Evolutionary conservation across 1,140 invertebrate genomes (phyloP).

Genomic region (Drosophila persimilis): DNA sequence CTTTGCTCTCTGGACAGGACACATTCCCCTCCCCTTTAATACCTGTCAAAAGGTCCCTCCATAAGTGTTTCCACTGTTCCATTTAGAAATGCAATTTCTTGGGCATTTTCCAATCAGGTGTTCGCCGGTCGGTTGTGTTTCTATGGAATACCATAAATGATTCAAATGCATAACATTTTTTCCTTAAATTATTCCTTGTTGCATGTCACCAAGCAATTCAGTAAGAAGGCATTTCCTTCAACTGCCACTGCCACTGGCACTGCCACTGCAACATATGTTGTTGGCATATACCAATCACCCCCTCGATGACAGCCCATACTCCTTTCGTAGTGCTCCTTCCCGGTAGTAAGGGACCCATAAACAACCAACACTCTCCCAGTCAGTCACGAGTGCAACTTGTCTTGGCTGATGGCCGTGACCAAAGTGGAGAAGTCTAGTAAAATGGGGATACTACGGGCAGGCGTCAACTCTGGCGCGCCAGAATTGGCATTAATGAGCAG

Average conservation of each 20-base stretch:
- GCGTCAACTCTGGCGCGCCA: slow-evolving; percentile 74
- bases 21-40: too few relatives aligned
- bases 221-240: slow-evolving; percentile 21
- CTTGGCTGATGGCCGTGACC: slow-evolving; percentile 63
- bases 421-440: slow-evolving; percentile 35
- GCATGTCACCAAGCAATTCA: slow-evolving; percentile 42
- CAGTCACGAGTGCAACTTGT: slow-evolving; percentile 52
- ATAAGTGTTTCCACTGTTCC: too few relatives aligned
- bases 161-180: slow-evolving; percentile 21
- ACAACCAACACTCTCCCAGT: slow-evolving; percentile 41
- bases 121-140: too few relatives aligned
- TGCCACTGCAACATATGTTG: slow-evolving; percentile 13
- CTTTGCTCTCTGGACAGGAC: too few relatives aligned
- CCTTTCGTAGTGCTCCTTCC: slow-evolving; percentile 24
- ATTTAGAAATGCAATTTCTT: too few relatives aligned
- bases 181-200: slow-evolving; percentile 18
- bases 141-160: slow-evolving; percentile 10
- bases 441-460: slow-evolving; percentile 35
- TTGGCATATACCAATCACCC: slow-evolving; percentile 1
- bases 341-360: slow-evolving; percentile 37
- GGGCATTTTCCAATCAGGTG: too few relatives aligned
- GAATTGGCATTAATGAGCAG: slow-evolving; percentile 81
- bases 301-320: neutral
- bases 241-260: slow-evolving; percentile 6
- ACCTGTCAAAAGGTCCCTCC: too few relatives aligned